Base-by-base conservation (phyloP, 2,797 vertebrate genomes). In the Halcyon smyrnensis region DNA sequence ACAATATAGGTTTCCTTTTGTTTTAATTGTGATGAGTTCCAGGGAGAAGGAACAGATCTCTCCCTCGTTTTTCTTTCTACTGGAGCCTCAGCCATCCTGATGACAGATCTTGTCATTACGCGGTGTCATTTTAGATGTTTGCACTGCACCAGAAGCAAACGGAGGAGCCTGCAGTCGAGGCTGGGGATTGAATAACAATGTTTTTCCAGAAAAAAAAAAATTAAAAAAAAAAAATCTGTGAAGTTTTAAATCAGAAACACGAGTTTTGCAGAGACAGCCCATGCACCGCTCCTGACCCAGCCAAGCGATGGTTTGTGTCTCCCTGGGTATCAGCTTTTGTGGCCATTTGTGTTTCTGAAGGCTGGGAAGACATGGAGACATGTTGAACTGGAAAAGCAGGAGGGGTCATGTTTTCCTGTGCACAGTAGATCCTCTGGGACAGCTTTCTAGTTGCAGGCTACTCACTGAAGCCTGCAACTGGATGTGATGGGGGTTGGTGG, bases 51-150 rank as follows among this genome's bases (percentile, higher is more conserved):
- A 85, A 53, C 45, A 36, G 92, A 51, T 93, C 0, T 1, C 46
- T 96, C 84, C 78, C 75, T 96, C 53, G 4, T 90, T 93, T 94
- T 96, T 89, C 71, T 95, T 81, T 84, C 87, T 91, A 36, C 92
- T 94, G 86, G 86, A 91, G 93, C 87, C 88, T 46, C 76, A 95
- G 89, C 84, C 51, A 8, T 89, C 82, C 90, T 0, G 80, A 92
- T 95, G 96, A 97, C 95, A 96, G 93, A 89, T 95, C 90, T 96
- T 96, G 94, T 96, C 95, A 94, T 97, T 96, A 91, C 76, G 84
- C 2, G 15, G 90, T 95, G 94, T 96, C 88, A 59, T 93, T 97
- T 94, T 75, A 91, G 94, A 97, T 93, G 94, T 97, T 97, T 97
- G 93, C 92, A 78, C 88, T 94, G 93, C 94, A 97, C 93, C 92